Evolutionary conservation across 2,797 vertebrate species (phyloP), one percentile per base, ranked within the genome.

Genomic region (Acipenser transmontanus): DNA sequence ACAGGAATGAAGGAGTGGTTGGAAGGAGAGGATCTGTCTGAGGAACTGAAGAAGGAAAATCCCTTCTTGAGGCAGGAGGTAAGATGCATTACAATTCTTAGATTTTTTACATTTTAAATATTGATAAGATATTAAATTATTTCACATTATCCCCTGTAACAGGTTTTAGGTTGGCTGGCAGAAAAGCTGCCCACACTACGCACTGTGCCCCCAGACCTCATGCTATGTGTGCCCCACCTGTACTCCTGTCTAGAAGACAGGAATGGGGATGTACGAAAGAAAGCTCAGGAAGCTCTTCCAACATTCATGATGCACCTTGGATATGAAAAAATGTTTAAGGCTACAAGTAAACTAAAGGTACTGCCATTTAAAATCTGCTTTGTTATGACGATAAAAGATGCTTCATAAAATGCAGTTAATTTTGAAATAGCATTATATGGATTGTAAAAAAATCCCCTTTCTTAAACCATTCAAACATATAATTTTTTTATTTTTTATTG

Each of bases 1-100:
- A 99, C 97, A 0, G 94, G 97, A n/a, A 95, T 98, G 93, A 99
- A 96, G 78, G 96, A 99, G 12, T 99, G 97, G 97, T 73, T 99
- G 59, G 97, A 99, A 73, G 97, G 97, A 60, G 97, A 99, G 65
- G 97, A 99, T 65, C 73, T 99, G 34, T 91, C 96, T 9, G 96
- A 98, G 61, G 97, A 99, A 71, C 91, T 99, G 66, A 98, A 93
- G 83, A 95, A 88, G 60, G 97, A 99, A 77, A 99, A 99, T 70
- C 96, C 97, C 66, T 99, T 96, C 72, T 81, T 98, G 47, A 88
- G 95, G 66, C 97, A 99, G 86, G 97, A 98, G 93, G 97, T 95
- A 80, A 2, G 47, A 17, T 34, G 4, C 34, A 34, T 34, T 34
- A 34, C 34, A 34, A 34, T 34, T 3, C 34, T 34, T 34, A 34